Evolutionary conservation across 2,888 invertebrate genomes (phyloP).

Genomic region (Drosophila dives): DNA sequence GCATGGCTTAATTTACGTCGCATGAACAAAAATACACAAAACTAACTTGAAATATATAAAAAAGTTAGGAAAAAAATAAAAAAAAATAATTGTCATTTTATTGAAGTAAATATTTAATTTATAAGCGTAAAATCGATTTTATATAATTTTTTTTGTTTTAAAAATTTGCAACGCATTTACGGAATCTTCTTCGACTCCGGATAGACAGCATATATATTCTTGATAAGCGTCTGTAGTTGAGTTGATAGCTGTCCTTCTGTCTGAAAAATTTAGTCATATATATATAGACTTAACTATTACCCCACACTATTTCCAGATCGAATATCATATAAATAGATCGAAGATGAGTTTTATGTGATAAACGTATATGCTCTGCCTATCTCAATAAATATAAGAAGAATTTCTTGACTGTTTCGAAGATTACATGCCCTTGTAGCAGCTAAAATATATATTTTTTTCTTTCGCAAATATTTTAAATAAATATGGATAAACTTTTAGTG

Average conservation of each 20-base stretch:
- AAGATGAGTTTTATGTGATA: neutral
- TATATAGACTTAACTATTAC: neutral
- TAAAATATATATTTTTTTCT: neutral
- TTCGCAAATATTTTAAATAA: neutral
- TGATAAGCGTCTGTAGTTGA: neutral
- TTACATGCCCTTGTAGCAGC: neutral
- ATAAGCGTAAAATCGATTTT: neutral
- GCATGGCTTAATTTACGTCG: neutral
- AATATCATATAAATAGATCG: neutral
- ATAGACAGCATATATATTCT: neutral
- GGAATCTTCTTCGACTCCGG: neutral
- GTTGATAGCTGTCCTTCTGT: neutral
- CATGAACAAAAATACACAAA: too few species aligned
- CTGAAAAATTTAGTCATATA: neutral
- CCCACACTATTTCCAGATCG: neutral
- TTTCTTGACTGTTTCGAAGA: neutral
- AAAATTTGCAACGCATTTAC: neutral
- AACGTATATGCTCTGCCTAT: neutral
- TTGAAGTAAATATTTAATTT: neutral
- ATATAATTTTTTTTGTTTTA: neutral
- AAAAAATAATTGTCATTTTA: neutral
- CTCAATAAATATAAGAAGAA: neutral
- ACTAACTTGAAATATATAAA: too few species aligned
- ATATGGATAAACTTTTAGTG: neutral
- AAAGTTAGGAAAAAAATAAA: too few species aligned